phyloP scores from a whole-genome alignment of 2,113 vertebrate species.

The Tretioscincus oriximinensis region DNA sequence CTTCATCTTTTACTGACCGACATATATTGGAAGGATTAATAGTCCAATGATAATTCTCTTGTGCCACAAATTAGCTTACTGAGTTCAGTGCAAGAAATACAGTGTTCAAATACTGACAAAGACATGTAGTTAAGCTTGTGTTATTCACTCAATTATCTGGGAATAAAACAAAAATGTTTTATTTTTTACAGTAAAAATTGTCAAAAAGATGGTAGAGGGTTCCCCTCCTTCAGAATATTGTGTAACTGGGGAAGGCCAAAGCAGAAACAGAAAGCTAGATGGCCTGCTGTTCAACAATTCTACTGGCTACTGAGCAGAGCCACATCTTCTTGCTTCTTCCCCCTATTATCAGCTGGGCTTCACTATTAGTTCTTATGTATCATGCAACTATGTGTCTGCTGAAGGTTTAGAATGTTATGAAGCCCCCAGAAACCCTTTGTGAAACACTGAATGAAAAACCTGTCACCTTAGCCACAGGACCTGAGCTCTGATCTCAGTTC shows the following conservation, averaged over 20 bases:
- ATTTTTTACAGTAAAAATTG: slow-evolving; percentile 51
- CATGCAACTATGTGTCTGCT: too few relatives aligned
- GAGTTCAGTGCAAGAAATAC: slow-evolving; percentile 57
- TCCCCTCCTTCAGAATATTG: slow-evolving; percentile 9
- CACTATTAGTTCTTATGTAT: too few relatives aligned
- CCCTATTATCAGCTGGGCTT: too few relatives aligned
- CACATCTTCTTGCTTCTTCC: too few relatives aligned
- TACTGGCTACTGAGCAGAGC: too few relatives aligned
- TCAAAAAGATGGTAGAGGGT: slow-evolving; percentile 39
- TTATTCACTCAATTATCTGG: slow-evolving; percentile 48
- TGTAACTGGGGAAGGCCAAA: background rate
- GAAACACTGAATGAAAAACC: too few relatives aligned
- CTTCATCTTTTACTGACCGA: slow-evolving; percentile 60
- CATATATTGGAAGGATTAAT: slow-evolving; percentile 57
- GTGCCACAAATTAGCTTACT: slow-evolving; percentile 51
- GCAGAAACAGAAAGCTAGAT: background rate
- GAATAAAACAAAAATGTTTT: slow-evolving; percentile 45
- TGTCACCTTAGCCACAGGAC: too few relatives aligned
- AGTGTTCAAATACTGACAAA: slow-evolving; percentile 39
- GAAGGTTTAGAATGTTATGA: too few relatives aligned
- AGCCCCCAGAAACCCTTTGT: too few relatives aligned
- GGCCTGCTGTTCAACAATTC: too few relatives aligned
- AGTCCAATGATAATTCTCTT: slow-evolving; percentile 53
- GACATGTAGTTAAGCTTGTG: slow-evolving; percentile 53
- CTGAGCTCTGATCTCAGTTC: too few relatives aligned